phyloP scores from a whole-genome alignment of 2,888 invertebrate genomes.

The Fragum sueziense region DNA sequence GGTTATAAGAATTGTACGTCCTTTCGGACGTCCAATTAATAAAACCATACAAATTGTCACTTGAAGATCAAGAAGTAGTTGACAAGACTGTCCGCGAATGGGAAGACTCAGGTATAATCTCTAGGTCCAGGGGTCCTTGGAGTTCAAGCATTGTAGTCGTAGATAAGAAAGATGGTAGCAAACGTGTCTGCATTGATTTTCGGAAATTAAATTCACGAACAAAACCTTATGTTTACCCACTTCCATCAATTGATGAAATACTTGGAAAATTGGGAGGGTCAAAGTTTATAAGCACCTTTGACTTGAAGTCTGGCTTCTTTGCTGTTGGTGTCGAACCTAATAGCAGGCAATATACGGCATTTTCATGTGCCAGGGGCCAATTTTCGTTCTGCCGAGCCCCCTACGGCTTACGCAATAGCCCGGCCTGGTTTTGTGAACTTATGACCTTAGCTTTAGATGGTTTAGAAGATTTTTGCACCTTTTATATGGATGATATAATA shows the following conservation, averaged over 20 bases:
- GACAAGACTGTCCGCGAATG: slow-evolving; percentile 1
- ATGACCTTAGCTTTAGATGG: not conserved
- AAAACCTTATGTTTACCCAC: not conserved
- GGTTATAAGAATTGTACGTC: too few species aligned
- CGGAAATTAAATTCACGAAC: not conserved
- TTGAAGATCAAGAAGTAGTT: not conserved
- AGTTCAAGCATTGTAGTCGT: not conserved
- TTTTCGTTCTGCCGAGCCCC: not conserved
- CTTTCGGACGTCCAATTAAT: too few species aligned
- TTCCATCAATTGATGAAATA: not conserved
- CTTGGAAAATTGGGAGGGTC: not conserved
- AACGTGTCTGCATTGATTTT: slow-evolving; percentile 5
- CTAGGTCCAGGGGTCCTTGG: not conserved
- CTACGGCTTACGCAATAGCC: not conserved
- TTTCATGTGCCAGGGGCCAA: not conserved
- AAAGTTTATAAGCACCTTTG: not conserved
- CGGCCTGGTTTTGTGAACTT: not conserved
- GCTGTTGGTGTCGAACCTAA: not conserved
- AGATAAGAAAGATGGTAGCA: not conserved
- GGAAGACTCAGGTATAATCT: slow-evolving; percentile 3
- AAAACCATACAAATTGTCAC: not conserved
- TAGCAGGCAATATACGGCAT: not conserved
- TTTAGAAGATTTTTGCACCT: not conserved
- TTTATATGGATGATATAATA: slow-evolving; percentile 15
- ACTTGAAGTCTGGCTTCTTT: slow-evolving; percentile 1